Evolutionary conservation across 2,888 invertebrate genomes (phyloP).

Genomic region (Eugnorisma glareosa): DNA sequence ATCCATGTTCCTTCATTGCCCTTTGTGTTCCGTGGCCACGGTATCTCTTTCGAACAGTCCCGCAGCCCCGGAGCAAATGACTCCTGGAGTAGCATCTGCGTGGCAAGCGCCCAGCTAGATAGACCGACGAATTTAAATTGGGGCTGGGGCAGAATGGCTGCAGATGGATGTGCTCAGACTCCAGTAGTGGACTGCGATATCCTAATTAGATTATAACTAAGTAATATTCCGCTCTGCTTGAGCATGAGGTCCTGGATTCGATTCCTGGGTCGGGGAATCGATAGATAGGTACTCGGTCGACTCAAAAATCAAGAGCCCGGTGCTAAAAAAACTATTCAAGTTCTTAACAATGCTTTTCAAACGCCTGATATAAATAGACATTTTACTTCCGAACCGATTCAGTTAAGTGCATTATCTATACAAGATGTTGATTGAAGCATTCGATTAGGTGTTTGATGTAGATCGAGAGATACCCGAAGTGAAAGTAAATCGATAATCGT

Average conservation of each 20-base stretch:
- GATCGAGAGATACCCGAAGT: slow-evolving; percentile 70
- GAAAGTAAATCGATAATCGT: slow-evolving; percentile 80
- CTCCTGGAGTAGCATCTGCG: background rate
- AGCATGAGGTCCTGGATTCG: background rate
- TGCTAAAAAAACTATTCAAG: background rate
- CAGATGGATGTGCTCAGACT: background rate
- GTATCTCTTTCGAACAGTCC: too few species aligned
- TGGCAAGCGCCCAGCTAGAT: background rate
- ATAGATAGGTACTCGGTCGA: background rate
- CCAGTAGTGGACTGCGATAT: background rate
- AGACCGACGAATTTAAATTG: background rate
- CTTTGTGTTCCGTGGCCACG: too few species aligned
- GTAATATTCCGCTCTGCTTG: background rate
- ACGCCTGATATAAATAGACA: background rate
- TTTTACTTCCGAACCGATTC: slow-evolving; percentile 22
- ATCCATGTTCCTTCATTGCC: too few species aligned
- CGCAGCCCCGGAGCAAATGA: background rate
- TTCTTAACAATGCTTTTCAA: background rate
- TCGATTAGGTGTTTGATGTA: slow-evolving; percentile 68
- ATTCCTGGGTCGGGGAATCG: background rate
- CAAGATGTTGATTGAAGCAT: slow-evolving; percentile 69
- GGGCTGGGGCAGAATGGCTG: background rate
- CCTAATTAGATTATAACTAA: background rate
- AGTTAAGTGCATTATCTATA: slow-evolving; percentile 56
- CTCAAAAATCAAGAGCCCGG: background rate